Percentiles rank a stretch among this genome's conserved stretches.
Evolutionary conservation across 2,888 invertebrate genomes (phyloP).

Genomic region (Artemia sinica): DNA sequence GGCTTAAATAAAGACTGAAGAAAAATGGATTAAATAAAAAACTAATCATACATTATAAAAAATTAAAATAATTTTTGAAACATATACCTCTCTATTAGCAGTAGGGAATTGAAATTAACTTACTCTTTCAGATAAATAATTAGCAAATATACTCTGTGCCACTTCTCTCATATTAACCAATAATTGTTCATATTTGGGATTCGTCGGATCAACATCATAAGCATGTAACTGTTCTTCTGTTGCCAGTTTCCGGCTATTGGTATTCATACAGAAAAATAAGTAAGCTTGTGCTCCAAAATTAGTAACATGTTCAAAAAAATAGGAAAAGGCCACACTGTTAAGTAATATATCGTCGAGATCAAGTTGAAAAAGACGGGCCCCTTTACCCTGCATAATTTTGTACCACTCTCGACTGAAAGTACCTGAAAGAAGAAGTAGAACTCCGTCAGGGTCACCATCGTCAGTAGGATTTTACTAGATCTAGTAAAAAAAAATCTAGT

Average conservation of each 20-base stretch:
- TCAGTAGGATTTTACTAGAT: no score
- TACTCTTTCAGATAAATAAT: constrained; percentile 54
- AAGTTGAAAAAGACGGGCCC: constrained; percentile 38
- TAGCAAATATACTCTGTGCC: constrained; percentile 53
- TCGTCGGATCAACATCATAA: constrained; percentile 18
- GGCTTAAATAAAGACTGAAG: no score
- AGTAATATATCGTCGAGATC: constrained; percentile 53
- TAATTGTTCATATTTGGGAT: constrained; percentile 26
- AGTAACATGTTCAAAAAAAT: constrained; percentile 58
- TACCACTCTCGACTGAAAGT: constrained; percentile 31
- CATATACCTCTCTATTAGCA: no score
- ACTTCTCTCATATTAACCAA: constrained; percentile 42
- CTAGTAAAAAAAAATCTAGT: no score
- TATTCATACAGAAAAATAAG: constrained; percentile 58
- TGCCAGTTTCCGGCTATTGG: constrained; percentile 53
- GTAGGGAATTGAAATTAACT: constrained; percentile 1
- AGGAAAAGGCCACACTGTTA: constrained; percentile 55
- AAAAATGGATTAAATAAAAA: no score
- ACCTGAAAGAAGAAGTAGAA: neutral
- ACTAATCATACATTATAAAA: no score
- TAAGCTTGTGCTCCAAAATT: constrained; percentile 49
- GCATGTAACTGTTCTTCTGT: constrained; percentile 47
- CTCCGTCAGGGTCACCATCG: no score
- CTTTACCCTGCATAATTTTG: neutral
- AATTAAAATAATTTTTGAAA: no score